Conservation (phyloP, 2,113 vertebrate species). For the Lynx canadensis region DNA sequence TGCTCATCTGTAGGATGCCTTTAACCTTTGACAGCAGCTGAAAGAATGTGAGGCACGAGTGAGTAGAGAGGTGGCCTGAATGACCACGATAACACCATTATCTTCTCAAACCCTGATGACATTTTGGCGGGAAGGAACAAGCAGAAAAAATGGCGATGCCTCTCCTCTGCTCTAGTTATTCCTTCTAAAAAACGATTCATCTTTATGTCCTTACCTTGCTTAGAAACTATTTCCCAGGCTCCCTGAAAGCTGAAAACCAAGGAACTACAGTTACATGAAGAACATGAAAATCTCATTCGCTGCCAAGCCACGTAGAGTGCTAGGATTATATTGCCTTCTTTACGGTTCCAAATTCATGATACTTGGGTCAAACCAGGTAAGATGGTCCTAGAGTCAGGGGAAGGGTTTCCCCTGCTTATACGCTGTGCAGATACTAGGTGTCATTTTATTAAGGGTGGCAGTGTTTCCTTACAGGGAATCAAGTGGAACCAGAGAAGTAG, state of each 20-base stretch:
- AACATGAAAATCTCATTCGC: background rate
- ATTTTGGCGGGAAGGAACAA: background rate
- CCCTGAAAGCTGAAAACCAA: constrained; percentile 1
- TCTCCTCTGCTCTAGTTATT: background rate
- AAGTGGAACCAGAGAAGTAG: background rate
- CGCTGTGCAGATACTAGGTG: background rate
- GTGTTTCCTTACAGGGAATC: background rate
- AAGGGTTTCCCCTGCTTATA: background rate
- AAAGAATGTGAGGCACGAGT: background rate
- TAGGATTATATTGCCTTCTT: background rate
- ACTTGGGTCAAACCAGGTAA: background rate
- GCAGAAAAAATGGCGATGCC: background rate
- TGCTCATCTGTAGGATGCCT: background rate
- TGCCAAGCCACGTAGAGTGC: background rate
- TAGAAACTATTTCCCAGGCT: background rate
- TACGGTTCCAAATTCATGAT: background rate
- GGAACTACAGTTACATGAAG: background rate
- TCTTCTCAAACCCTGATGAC: background rate
- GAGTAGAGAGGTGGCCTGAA: background rate
- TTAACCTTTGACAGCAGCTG: background rate
- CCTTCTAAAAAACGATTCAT: constrained; percentile 2
- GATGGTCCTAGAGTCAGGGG: background rate
- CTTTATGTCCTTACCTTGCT: background rate
- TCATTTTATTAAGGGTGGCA: background rate
- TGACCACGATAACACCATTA: background rate